Percentiles rank a stretch among this genome's conserved stretches.
These are phyloP conservation scores for Lophius piscatorius DNA, from an alignment of 2,113 vertebrate species.

Conservation along the genomic window DNA sequence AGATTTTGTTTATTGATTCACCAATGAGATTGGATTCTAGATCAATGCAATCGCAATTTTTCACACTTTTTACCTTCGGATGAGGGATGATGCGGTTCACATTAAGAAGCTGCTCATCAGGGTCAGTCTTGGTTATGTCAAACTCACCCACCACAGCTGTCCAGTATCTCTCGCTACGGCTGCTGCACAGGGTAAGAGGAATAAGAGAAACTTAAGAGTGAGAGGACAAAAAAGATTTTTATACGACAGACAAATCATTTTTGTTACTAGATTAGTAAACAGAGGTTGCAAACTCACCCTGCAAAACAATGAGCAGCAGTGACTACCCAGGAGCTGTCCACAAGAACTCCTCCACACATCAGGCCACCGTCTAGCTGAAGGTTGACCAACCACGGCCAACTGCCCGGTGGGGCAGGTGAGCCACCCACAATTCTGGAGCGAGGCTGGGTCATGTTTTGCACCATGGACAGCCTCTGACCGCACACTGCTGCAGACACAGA, in stretches of 20 bases:
- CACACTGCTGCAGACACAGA: slow-evolving; percentile 78
- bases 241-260: neutral
- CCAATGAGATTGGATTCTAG: neutral
- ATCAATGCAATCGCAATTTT: too few relatives aligned
- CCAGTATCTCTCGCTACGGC: slow-evolving; percentile 89
- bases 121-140: slow-evolving; percentile 81
- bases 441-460: slow-evolving; percentile 76
- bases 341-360: slow-evolving; percentile 93
- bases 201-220: neutral
- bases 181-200: slow-evolving; percentile 66
- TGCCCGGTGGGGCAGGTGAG: slow-evolving; percentile 80
- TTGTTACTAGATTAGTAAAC: neutral
- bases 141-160: slow-evolving; percentile 88
- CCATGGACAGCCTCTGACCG: slow-evolving; percentile 72
- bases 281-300: slow-evolving; percentile 77
- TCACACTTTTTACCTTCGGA: slow-evolving; percentile 85
- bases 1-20: neutral
- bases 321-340: slow-evolving; percentile 90
- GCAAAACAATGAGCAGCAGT: slow-evolving; percentile 95
- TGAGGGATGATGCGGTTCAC: slow-evolving; percentile 91
- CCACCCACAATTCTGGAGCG: slow-evolving; percentile 88
- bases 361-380: slow-evolving; percentile 87
- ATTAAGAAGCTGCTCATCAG: slow-evolving; percentile 81
- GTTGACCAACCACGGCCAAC: slow-evolving; percentile 95
- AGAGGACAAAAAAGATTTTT: neutral